Evolutionary conservation across 2,113 vertebrate species (phyloP).

Genomic region (Melanostigma gelatinosum): DNA sequence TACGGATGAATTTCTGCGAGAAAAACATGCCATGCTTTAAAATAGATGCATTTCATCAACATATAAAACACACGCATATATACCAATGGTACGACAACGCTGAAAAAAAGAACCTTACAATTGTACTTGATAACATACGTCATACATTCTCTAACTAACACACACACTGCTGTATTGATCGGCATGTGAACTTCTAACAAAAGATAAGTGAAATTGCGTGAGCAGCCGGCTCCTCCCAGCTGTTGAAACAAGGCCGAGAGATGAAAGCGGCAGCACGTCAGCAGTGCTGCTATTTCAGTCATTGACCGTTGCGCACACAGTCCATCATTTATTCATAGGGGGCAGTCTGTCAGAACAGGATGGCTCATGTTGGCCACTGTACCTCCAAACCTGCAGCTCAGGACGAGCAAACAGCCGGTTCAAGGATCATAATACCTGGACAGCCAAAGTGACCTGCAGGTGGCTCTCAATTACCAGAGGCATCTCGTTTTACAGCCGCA

Average conservation of each 20-base stretch:
- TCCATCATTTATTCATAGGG: constrained; percentile 74
- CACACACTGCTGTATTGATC: neutral
- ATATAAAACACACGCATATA: neutral
- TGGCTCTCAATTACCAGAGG: constrained; percentile 31
- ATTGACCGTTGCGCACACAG: constrained; percentile 41
- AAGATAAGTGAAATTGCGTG: constrained; percentile 1
- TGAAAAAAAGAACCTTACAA: neutral
- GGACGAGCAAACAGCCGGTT: constrained; percentile 26
- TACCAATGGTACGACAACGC: neutral
- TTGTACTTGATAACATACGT: neutral
- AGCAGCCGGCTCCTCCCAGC: neutral
- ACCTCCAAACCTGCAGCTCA: constrained; percentile 61
- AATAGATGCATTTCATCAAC: neutral
- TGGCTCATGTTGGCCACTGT: constrained; percentile 46
- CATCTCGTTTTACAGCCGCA: constrained; percentile 18
- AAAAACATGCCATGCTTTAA: neutral
- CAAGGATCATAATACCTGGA: constrained; percentile 41
- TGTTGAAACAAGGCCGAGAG: constrained; percentile 11
- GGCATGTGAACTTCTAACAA: neutral
- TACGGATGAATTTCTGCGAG: neutral
- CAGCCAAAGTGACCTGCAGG: constrained; percentile 34
- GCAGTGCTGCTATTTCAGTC: constrained; percentile 42
- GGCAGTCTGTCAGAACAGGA: constrained; percentile 65
- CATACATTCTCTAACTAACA: neutral
- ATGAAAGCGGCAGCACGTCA: constrained; percentile 22